phyloP scores from a whole-genome alignment of 2,113 vertebrate species.

The Rousettus leschenaultii region DNA sequence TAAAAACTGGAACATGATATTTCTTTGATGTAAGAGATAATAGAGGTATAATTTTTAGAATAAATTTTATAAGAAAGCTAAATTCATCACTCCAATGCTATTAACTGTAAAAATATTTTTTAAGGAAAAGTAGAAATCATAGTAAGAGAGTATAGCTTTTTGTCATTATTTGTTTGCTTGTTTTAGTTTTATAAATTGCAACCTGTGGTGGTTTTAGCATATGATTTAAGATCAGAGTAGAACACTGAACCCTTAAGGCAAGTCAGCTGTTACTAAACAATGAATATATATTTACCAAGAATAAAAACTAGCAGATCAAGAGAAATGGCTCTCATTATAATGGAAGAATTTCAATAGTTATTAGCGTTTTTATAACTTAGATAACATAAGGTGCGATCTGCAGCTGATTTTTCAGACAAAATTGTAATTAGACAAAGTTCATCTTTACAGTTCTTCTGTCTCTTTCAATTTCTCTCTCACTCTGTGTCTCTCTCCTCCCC shows the following conservation, averaged over 20 bases:
- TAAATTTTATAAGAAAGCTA: neutral
- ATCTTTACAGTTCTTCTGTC: neutral
- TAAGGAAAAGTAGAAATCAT: neutral
- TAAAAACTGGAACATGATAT: neutral
- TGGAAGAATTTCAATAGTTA: neutral
- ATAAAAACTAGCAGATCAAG: neutral
- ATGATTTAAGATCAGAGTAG: constrained; percentile 19
- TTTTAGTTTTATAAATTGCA: constrained; percentile 1
- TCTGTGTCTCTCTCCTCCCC: too few species aligned
- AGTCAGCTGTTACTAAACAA: constrained; percentile 1
- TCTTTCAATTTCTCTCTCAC: neutral
- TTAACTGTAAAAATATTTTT: neutral
- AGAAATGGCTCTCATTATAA: neutral
- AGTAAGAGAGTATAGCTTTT: neutral
- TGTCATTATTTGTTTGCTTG: neutral
- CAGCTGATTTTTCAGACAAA: neutral
- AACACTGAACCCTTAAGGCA: neutral
- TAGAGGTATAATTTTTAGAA: neutral
- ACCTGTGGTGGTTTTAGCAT: neutral
- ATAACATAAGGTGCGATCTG: neutral
- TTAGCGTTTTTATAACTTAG: neutral
- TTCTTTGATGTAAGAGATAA: neutral
- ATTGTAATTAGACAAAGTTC: neutral
- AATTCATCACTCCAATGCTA: neutral
- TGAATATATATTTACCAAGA: constrained; percentile 33